phyloP scores from a whole-genome alignment of 2,113 vertebrate genomes.

The Ptilorrhoa leucosticta region DNA sequence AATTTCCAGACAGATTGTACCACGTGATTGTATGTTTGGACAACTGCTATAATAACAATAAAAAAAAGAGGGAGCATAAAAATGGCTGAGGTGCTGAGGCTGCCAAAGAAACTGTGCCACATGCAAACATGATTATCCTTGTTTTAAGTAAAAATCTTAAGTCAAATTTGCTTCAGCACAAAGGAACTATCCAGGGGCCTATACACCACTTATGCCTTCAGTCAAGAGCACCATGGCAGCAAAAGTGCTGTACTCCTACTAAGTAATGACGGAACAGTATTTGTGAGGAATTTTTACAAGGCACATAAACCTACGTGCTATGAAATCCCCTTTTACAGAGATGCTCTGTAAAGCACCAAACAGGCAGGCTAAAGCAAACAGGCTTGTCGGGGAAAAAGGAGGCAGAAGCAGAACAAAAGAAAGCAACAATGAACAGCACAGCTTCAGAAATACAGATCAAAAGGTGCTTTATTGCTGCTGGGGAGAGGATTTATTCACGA shows the following conservation, averaged over 20 bases:
- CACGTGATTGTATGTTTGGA: conserved; percentile 48
- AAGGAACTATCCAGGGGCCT: background rate
- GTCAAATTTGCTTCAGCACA: conserved; percentile 19
- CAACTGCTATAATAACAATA: conserved; percentile 31
- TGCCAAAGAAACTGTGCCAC: conserved; percentile 18
- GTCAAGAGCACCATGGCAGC: background rate
- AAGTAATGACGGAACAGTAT: background rate
- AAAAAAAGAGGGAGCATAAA: conserved; percentile 4
- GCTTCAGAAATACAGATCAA: background rate
- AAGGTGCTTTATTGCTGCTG: background rate
- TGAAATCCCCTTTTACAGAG: background rate
- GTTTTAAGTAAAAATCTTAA: conserved; percentile 33
- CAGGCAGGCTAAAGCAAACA: background rate
- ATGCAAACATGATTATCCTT: conserved; percentile 11
- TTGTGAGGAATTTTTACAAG: background rate
- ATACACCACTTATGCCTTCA: background rate
- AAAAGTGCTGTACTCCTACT: background rate
- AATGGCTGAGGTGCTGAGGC: conserved; percentile 1
- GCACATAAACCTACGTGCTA: background rate
- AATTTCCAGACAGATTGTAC: conserved; percentile 49
- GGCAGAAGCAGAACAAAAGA: conserved; percentile 8
- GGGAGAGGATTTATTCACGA: background rate
- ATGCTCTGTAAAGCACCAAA: background rate
- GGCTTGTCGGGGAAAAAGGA: background rate
- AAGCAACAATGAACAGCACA: background rate